These are phyloP conservation scores for Cotesia vestalis DNA, from an alignment of 1,140 invertebrate species.

Conservation along the genomic window DNA sequence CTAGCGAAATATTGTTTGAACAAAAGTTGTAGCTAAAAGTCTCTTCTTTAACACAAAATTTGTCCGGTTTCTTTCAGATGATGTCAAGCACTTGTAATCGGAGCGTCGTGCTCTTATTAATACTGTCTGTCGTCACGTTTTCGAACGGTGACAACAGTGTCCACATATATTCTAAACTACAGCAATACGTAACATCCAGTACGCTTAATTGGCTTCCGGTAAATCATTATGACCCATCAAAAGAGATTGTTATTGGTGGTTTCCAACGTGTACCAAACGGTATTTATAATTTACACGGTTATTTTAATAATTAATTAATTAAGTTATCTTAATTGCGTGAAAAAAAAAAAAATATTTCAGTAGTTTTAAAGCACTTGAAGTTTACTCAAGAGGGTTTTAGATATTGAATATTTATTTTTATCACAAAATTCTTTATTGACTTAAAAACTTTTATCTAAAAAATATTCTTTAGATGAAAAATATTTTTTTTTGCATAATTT, in stretches of 20 bases:
- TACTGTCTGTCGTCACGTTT: slow-evolving; percentile 43
- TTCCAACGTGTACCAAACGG: slow-evolving; percentile 57
- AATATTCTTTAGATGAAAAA: too few relatives aligned
- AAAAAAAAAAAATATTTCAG: too few relatives aligned
- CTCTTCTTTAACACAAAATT: too few relatives aligned
- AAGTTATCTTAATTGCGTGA: background rate
- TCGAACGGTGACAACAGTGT: slow-evolving; percentile 60
- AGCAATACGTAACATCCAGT: slow-evolving; percentile 67
- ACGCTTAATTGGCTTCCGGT: slow-evolving; percentile 69
- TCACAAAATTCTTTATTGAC: too few relatives aligned
- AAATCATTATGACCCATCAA: slow-evolving; percentile 59
- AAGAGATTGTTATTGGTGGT: slow-evolving; percentile 68
- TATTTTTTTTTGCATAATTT: too few relatives aligned
- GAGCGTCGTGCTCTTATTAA: slow-evolving; percentile 40
- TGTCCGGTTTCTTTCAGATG: slow-evolving; percentile 49
- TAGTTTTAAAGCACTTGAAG: too few relatives aligned
- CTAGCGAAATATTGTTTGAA: too few relatives aligned
- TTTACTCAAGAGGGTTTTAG: too few relatives aligned
- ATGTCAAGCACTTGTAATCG: slow-evolving; percentile 43
- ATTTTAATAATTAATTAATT: background rate
- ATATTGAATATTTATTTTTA: too few relatives aligned
- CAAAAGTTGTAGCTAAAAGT: too few relatives aligned
- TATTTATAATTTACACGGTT: slow-evolving; percentile 29
- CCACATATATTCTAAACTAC: slow-evolving; percentile 58
- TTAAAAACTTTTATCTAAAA: too few relatives aligned